Percentiles rank a stretch among this genome's conserved stretches.
Conservation (phyloP, 2,113 vertebrate species). For the Entomyzon cyanotis region DNA sequence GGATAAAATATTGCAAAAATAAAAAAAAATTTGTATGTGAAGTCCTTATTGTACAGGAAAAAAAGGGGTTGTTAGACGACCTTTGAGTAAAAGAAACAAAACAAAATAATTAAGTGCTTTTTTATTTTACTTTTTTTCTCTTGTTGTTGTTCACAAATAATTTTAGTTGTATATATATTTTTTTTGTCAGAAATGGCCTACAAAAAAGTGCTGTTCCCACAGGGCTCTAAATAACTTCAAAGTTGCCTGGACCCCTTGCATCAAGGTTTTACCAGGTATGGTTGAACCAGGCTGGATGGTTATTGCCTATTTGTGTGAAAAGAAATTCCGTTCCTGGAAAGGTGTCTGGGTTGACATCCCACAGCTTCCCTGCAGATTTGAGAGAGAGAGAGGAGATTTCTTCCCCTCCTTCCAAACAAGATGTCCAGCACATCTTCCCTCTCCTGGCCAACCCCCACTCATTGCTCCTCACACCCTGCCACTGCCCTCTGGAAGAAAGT, state of each 20-base stretch:
- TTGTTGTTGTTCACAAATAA: constrained; percentile 65
- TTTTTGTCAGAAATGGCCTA: constrained; percentile 82
- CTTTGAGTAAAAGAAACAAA: constrained; percentile 84
- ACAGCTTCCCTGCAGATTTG: constrained; percentile 32
- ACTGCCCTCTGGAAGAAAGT: constrained; percentile 18
- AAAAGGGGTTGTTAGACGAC: constrained; percentile 83
- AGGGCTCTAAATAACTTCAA: constrained; percentile 68
- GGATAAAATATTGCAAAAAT: constrained; percentile 87
- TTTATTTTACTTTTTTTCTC: constrained; percentile 70
- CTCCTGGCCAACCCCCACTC: not conserved
- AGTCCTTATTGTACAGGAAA: constrained; percentile 91
- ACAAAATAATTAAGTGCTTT: constrained; percentile 79
- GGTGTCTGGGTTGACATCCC: constrained; percentile 62
- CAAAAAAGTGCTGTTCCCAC: constrained; percentile 71
- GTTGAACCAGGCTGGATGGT: constrained; percentile 65
- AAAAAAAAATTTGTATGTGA: constrained; percentile 88
- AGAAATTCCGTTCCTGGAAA: constrained; percentile 59
- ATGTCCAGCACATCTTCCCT: not conserved
- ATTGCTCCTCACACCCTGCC: not conserved
- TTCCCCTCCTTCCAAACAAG: not conserved
- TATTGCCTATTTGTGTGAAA: constrained; percentile 52
- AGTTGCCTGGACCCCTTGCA: constrained; percentile 74
- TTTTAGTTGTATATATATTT: constrained; percentile 85
- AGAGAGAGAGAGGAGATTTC: constrained; percentile 53
- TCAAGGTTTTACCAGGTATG: constrained; percentile 75